Percentiles rank a stretch among this genome's conserved stretches.
phyloP scores from a whole-genome alignment of 2,888 invertebrate genomes.

The Acronicta psi region DNA sequence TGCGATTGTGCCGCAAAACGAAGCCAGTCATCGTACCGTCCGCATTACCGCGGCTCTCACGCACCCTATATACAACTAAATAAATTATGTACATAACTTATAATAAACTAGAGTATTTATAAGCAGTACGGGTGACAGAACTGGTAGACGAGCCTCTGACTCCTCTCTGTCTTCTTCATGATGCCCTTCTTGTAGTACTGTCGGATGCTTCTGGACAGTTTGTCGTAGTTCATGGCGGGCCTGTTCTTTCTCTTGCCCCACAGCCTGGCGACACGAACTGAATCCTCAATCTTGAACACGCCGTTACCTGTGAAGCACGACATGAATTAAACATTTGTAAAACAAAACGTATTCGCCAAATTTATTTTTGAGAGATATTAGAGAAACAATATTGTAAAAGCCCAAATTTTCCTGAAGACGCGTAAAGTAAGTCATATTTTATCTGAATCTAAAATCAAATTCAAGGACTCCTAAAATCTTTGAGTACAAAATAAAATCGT shows the following conservation, averaged over 20 bases:
- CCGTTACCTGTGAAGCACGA: constrained; percentile 90
- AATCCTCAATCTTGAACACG: constrained; percentile 99
- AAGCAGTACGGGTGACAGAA: constrained; percentile 98
- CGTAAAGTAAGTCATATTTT: neutral
- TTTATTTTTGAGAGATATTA: constrained; percentile 60
- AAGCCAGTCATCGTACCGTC: constrained; percentile 74
- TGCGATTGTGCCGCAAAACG: constrained; percentile 73
- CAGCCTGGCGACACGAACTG: constrained; percentile 97
- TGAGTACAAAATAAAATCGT: neutral
- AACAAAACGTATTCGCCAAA: constrained; percentile 46
- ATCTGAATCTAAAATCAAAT: neutral
- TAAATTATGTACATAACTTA: constrained; percentile 72
- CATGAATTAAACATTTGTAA: constrained; percentile 76
- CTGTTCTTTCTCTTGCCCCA: constrained; percentile 99
- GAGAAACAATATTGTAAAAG: constrained; percentile 30
- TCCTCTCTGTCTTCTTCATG: constrained; percentile 99
- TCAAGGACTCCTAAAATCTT: neutral
- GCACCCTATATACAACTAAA: constrained; percentile 72
- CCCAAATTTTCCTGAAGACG: constrained; percentile 15
- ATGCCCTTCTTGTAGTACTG: constrained; percentile 99
- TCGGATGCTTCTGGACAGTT: constrained; percentile 98
- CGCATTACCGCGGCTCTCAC: constrained; percentile 86
- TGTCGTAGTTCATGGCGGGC: constrained; percentile 99
- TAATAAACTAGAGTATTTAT: constrained; percentile 82
- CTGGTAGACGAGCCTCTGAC: constrained; percentile 99